Percentiles rank a stretch among this genome's conserved stretches.
Conservation (phyloP, 2,888 invertebrate species). For the Diadromus collaris region DNA sequence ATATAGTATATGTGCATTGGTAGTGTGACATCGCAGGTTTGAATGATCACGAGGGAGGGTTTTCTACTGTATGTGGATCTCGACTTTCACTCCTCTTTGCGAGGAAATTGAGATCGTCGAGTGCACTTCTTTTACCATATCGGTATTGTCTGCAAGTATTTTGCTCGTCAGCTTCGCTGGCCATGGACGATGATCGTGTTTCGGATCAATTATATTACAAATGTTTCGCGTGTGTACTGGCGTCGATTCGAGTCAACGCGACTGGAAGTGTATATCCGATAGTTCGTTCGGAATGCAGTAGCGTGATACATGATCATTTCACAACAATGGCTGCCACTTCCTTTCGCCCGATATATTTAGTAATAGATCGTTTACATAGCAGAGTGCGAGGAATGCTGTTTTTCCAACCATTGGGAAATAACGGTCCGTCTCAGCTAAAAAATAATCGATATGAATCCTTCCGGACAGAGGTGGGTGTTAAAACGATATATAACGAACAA, state of each 20-base stretch:
- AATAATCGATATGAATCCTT: background rate
- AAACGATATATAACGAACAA: background rate
- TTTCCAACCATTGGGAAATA: constrained; percentile 11
- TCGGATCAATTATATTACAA: background rate
- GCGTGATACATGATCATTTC: background rate
- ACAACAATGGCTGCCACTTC: constrained; percentile 6
- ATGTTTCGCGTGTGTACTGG: background rate
- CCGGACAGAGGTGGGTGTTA: background rate
- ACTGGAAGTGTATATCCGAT: background rate
- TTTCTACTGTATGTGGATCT: constrained; percentile 15
- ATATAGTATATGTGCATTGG: background rate
- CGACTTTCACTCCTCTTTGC: constrained; percentile 46
- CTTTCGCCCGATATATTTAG: constrained; percentile 12
- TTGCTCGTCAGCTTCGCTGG: background rate
- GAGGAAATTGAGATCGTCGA: constrained; percentile 25
- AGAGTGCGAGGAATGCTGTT: constrained; percentile 11
- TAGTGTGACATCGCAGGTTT: constrained; percentile 13
- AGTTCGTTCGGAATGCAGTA: background rate
- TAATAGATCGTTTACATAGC: constrained; percentile 24
- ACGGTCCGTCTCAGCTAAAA: background rate
- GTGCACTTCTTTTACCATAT: constrained; percentile 27
- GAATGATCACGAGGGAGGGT: constrained; percentile 9
- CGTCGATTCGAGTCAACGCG: background rate
- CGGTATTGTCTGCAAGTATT: constrained; percentile 12
- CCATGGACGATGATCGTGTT: background rate